Evolutionary conservation across 2,888 invertebrate genomes (phyloP).

Genomic region (Tribolium freemani): DNA sequence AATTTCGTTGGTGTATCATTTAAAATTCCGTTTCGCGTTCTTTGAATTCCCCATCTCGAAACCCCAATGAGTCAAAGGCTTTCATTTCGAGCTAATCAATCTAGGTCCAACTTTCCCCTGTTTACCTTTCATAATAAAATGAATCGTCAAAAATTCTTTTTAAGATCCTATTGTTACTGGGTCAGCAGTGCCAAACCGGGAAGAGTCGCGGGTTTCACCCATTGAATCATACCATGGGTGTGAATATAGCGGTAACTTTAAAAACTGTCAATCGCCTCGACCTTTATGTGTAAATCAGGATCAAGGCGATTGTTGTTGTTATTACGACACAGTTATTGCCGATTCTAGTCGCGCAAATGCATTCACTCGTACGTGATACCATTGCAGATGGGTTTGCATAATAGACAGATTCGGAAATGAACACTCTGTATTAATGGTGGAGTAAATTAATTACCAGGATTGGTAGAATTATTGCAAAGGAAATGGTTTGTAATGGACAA

Average conservation of each 20-base stretch:
- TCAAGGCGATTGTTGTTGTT: conserved; percentile 47
- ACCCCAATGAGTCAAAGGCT: conserved; percentile 24
- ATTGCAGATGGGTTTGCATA: conserved; percentile 7
- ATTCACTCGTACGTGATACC: conserved; percentile 21
- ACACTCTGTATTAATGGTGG: background rate
- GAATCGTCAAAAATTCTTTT: conserved; percentile 6
- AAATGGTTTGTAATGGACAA: conserved; percentile 31
- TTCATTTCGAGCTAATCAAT: conserved; percentile 13
- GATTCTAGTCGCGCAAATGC: conserved; percentile 39
- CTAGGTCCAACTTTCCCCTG: conserved; percentile 30
- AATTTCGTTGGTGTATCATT: background rate
- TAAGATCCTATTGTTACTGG: conserved; percentile 29
- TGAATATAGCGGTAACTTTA: conserved; percentile 46
- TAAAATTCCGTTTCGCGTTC: background rate
- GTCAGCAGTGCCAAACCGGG: conserved; percentile 48
- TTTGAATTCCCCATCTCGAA: background rate
- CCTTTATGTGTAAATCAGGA: conserved; percentile 48
- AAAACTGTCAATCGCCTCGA: conserved; percentile 45
- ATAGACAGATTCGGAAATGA: conserved; percentile 14
- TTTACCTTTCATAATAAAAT: conserved; percentile 17
- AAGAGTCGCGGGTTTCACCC: conserved; percentile 46
- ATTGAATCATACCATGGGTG: conserved; percentile 48
- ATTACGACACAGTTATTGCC: conserved; percentile 45
- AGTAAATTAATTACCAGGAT: conserved; percentile 21
- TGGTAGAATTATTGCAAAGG: conserved; percentile 30